Evolutionary conservation across 2,113 vertebrate species (phyloP).

Genomic region (Tachuris rubrigastra): DNA sequence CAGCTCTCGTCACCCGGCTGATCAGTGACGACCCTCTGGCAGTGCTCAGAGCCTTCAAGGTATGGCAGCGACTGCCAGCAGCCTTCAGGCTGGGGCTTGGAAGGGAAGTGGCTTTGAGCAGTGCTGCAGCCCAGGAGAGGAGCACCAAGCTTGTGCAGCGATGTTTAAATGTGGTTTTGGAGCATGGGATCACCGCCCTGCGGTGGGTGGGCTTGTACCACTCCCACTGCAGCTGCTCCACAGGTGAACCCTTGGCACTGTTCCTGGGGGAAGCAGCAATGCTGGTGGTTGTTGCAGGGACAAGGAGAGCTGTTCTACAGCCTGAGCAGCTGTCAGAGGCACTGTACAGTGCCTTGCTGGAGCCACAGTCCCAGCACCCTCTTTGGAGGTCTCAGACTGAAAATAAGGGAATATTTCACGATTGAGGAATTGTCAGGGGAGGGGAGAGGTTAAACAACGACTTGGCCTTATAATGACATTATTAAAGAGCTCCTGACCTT

Average conservation of each 20-base stretch:
- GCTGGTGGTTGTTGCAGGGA: background rate
- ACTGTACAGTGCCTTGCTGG: background rate
- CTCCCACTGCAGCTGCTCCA: background rate
- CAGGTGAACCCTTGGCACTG: background rate
- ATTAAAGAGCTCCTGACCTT: background rate
- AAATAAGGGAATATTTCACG: background rate
- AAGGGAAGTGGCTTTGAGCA: background rate
- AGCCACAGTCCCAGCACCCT: background rate
- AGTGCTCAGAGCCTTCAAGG: conserved; percentile 90
- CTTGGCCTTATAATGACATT: background rate
- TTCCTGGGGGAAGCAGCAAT: background rate
- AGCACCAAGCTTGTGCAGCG: background rate
- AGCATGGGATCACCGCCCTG: background rate
- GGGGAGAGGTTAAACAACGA: background rate
- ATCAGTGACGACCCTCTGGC: conserved; percentile 84
- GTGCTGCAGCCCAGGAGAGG: background rate
- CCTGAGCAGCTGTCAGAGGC: background rate
- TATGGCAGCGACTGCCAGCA: conserved; percentile 42
- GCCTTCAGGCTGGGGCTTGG: background rate
- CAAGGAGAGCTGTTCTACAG: background rate
- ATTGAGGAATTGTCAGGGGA: background rate
- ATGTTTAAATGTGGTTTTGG: background rate
- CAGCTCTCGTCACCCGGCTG: conserved; percentile 85
- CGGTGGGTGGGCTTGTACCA: background rate
- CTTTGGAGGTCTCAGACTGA: background rate